These are phyloP conservation scores for Mohoua ochrocephala DNA, from an alignment of 2,113 vertebrate genomes.

Conservation along the genomic window DNA sequence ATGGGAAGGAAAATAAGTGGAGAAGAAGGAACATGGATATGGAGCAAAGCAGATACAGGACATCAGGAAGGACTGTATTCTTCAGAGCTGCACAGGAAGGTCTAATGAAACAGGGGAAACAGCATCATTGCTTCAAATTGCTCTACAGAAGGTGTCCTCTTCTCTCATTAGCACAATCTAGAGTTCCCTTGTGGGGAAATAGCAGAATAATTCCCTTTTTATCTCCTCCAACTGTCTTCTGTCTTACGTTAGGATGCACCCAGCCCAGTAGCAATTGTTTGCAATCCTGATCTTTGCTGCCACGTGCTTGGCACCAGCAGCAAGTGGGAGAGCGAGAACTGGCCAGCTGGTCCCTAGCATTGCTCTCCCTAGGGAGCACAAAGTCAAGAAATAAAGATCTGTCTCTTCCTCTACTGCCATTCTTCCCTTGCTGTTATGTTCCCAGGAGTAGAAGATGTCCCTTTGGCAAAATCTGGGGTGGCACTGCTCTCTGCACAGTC, in stretches of 20 bases:
- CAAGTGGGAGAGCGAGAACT: neutral
- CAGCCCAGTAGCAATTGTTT: neutral
- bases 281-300: neutral
- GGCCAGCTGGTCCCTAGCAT: neutral
- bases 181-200: neutral
- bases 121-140: neutral
- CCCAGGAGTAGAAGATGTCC: neutral
- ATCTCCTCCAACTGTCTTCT: neutral
- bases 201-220: neutral
- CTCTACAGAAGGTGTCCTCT: neutral
- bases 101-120: neutral
- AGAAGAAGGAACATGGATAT: neutral
- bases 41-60: neutral
- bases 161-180: neutral
- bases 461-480: neutral
- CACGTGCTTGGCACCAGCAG: neutral
- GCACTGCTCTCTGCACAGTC: neutral
- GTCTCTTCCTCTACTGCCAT: neutral
- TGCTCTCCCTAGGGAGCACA: rapidly evolving
- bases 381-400: neutral
- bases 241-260: neutral
- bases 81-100: neutral
- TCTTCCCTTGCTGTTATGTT: neutral
- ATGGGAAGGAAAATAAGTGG: neutral
- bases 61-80: neutral